A percentile compares a stretch with the other conserved stretches of the same genome.
Conservation (phyloP, 2,888 invertebrate species). For the Drosophila percnosoma region DNA sequence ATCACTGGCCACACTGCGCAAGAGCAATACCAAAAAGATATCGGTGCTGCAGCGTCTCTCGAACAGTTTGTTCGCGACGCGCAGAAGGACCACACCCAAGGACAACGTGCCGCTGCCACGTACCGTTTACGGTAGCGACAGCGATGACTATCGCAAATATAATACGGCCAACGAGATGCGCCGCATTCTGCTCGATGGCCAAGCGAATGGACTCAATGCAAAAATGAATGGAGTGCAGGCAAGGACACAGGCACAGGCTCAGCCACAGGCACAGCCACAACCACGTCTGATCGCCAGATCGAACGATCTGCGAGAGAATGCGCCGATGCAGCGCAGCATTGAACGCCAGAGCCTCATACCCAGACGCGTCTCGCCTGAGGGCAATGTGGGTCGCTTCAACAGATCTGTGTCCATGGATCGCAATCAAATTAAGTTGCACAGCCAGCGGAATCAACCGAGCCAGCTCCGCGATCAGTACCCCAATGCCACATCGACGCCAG, state of each 20-base stretch:
- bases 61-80: slow-evolving; percentile 82
- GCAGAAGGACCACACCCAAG: slow-evolving; percentile 83
- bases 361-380: slow-evolving; percentile 61
- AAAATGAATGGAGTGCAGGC: not conserved
- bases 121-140: slow-evolving; percentile 60
- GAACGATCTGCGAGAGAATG: slow-evolving; percentile 1
- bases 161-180: slow-evolving; percentile 71
- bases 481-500: slow-evolving; percentile 59
- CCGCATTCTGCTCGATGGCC: slow-evolving; percentile 81
- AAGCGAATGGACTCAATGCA: slow-evolving; percentile 63
- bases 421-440: slow-evolving; percentile 67
- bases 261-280: not conserved
- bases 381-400: slow-evolving; percentile 65
- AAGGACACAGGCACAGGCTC: not conserved
- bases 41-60: slow-evolving; percentile 83
- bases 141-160: slow-evolving; percentile 8
- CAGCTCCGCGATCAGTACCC: slow-evolving; percentile 33
- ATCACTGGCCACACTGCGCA: slow-evolving; percentile 49
- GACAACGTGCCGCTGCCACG: slow-evolving; percentile 72
- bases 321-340: slow-evolving; percentile 57
- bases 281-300: not conserved
- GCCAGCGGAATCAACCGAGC: slow-evolving; percentile 14
- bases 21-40: slow-evolving; percentile 76
- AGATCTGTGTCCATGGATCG: slow-evolving; percentile 82
- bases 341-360: slow-evolving; percentile 82